Conservation (phyloP, 2,888 invertebrate genomes). For the Baccha elongata region DNA sequence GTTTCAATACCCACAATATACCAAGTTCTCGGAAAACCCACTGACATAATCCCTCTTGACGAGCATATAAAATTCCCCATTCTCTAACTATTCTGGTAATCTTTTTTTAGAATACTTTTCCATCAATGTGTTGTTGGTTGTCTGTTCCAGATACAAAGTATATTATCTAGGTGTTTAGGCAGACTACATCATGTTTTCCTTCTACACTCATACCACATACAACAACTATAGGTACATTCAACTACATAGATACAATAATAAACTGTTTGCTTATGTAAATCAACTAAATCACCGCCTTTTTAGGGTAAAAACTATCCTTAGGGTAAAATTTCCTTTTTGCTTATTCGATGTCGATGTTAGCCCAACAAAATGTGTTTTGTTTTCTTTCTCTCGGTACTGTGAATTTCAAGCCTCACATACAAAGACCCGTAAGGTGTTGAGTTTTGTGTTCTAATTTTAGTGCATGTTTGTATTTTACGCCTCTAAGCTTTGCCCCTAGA, state of each 20-base stretch:
- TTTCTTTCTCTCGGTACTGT: background rate
- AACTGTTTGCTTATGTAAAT: slow-evolving; percentile 52
- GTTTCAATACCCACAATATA: no score
- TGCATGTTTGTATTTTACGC: slow-evolving; percentile 45
- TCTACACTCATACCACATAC: background rate
- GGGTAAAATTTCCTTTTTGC: slow-evolving; percentile 27
- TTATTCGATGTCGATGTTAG: background rate
- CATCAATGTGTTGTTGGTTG: background rate
- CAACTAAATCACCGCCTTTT: slow-evolving; percentile 49
- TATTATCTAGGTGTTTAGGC: background rate
- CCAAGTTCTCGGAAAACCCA: background rate
- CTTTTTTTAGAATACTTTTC: background rate
- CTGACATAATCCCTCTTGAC: background rate
- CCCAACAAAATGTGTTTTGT: slow-evolving; percentile 4
- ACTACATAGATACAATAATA: slow-evolving; percentile 13
- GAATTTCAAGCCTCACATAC: slow-evolving; percentile 28
- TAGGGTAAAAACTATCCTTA: slow-evolving; percentile 37
- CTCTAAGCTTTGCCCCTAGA: slow-evolving; percentile 14
- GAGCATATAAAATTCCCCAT: background rate
- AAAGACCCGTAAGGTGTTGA: slow-evolving; percentile 49
- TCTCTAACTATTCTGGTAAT: background rate
- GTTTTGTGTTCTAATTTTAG: slow-evolving; percentile 53
- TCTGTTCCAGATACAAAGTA: background rate
- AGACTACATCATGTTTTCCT: background rate
- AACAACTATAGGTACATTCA: no score